Percentiles rank a stretch among this genome's conserved stretches.
phyloP scores from a whole-genome alignment of 2,888 invertebrate genomes.

The Parthenolecanium corni region DNA sequence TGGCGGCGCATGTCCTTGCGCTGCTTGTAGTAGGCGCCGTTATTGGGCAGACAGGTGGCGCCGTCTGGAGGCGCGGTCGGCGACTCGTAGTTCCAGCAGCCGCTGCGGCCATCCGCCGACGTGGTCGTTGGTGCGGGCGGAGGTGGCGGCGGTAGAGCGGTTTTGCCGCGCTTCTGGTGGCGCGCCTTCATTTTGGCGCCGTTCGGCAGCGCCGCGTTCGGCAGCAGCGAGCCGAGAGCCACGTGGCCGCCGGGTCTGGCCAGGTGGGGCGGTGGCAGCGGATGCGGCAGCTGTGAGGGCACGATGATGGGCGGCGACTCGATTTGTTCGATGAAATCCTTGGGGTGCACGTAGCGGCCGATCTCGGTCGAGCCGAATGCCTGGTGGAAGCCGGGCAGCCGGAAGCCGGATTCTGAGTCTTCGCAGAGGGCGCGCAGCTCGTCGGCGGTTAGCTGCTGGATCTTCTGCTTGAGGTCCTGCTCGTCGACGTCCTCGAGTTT shows the following conservation, averaged over 20 bases:
- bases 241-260: neutral
- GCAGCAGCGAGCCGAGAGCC: neutral
- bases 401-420: conserved; percentile 19
- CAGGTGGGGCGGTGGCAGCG: neutral
- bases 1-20: neutral
- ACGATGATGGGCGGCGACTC: neutral
- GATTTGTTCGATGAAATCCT: conserved; percentile 27
- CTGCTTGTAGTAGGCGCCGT: conserved; percentile 2
- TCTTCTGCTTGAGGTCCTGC: conserved; percentile 13
- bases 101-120: neutral
- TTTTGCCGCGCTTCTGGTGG: conserved; percentile 2
- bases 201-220: neutral
- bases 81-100: conserved; percentile 17
- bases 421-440: conserved; percentile 13
- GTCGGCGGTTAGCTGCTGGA: conserved; percentile 8
- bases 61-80: neutral
- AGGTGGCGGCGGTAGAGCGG: neutral
- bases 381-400: conserved; percentile 52
- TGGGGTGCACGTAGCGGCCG: conserved; percentile 56
- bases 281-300: neutral
- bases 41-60: neutral
- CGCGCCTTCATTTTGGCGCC: conserved; percentile 6
- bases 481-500: neutral
- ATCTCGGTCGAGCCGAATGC: conserved; percentile 78
- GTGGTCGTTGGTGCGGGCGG: neutral